These are phyloP conservation scores for Capitella teleta DNA, from an alignment of 1,140 invertebrate genomes.

Conservation along the genomic window DNA sequence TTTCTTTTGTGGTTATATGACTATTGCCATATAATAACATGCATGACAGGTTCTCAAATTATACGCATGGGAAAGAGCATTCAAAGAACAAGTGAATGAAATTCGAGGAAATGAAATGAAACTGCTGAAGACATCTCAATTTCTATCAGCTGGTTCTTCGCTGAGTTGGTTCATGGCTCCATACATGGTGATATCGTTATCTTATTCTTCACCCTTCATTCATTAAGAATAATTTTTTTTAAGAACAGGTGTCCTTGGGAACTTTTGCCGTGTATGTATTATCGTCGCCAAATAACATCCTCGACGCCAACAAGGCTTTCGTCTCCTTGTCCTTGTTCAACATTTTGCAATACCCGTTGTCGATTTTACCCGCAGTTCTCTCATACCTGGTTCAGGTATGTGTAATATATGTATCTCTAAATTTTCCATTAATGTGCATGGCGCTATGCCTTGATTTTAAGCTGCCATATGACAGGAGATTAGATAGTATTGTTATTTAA, in stretches of 20 bases:
- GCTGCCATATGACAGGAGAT: not conserved
- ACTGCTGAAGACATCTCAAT: conserved; percentile 32
- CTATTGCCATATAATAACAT: not conserved
- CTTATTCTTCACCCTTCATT: not conserved
- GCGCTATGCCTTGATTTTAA: not conserved
- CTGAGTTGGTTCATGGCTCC: conserved; percentile 90
- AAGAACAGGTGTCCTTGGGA: conserved; percentile 21
- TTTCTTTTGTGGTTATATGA: too few species aligned
- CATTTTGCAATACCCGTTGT: conserved; percentile 81
- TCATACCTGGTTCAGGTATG: conserved; percentile 15
- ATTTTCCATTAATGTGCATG: not conserved
- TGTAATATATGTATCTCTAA: not conserved
- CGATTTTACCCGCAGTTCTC: conserved; percentile 48
- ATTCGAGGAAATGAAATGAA: conserved; percentile 36
- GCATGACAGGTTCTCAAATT: conserved; percentile 18
- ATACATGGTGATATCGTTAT: conserved; percentile 50
- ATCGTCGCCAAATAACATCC: conserved; percentile 32
- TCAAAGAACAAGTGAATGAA: conserved; percentile 29
- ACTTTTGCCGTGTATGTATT: conserved; percentile 44
- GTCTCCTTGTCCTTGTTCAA: conserved; percentile 96
- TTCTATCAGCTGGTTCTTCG: conserved; percentile 54
- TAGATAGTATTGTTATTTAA: not conserved
- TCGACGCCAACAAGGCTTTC: conserved; percentile 75
- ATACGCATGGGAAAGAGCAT: conserved; percentile 32
- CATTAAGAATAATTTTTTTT: not conserved